Evolutionary conservation across 1,140 invertebrate genomes (phyloP).

Genomic region (Planococcus citri): DNA sequence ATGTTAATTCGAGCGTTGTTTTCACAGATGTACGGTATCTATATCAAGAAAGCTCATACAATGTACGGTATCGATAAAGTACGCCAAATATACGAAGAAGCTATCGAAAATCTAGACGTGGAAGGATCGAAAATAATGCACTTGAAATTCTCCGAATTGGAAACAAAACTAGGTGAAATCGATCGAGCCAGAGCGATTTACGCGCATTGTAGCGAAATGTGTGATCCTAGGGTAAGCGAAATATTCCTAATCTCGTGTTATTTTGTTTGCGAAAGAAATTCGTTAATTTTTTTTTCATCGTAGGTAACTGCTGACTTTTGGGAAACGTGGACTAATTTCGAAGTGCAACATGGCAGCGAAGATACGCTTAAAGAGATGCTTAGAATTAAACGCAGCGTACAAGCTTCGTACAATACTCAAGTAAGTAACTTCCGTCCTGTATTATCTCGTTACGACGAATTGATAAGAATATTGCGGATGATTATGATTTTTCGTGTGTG

Average conservation of each 20-base stretch:
- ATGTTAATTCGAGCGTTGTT: constrained; percentile 29
- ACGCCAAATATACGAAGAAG: constrained; percentile 93
- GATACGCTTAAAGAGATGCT: constrained; percentile 99
- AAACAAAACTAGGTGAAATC: constrained; percentile 95
- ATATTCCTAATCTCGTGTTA: background rate
- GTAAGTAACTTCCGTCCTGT: constrained; percentile 31
- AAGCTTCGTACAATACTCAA: constrained; percentile 93
- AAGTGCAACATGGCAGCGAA: constrained; percentile 98
- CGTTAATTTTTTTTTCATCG: constrained; percentile 33
- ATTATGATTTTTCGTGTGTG: background rate
- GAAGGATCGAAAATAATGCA: constrained; percentile 92
- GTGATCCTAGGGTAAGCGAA: constrained; percentile 78
- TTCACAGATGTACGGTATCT: constrained; percentile 84
- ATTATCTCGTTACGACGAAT: background rate
- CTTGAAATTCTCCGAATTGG: constrained; percentile 90
- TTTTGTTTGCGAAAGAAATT: background rate
- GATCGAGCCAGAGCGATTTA: constrained; percentile 95
- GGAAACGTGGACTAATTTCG: constrained; percentile 99
- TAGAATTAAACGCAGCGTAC: constrained; percentile 90
- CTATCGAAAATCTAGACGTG: constrained; percentile 86
- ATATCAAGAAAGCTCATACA: constrained; percentile 94
- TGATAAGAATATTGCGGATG: constrained; percentile 17
- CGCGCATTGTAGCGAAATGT: constrained; percentile 96
- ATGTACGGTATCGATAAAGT: constrained; percentile 95
- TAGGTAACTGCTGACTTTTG: constrained; percentile 80